Evolutionary conservation across 2,797 vertebrate genomes (phyloP).

Genomic region (Cossypha heuglini): DNA sequence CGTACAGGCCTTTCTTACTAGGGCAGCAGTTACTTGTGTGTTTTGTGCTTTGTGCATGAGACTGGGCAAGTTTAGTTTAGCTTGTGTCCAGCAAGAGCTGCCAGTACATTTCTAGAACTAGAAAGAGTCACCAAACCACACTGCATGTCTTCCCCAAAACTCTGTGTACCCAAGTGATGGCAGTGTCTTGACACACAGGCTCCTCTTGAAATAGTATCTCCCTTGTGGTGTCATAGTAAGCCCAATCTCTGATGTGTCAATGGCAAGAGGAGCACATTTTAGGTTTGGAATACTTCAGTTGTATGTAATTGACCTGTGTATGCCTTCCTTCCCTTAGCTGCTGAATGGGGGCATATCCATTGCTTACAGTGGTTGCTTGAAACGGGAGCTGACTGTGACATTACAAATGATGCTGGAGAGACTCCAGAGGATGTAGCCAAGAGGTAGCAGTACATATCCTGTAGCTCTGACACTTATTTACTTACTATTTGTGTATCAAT

Average conservation of each 20-base stretch:
- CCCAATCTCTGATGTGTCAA: background rate
- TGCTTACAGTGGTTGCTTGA: constrained; percentile 81
- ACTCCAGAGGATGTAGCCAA: constrained; percentile 79
- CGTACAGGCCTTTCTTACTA: background rate
- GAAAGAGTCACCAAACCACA: background rate
- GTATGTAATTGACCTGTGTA: background rate
- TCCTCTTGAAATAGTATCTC: background rate
- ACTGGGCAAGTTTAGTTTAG: background rate
- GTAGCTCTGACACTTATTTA: background rate
- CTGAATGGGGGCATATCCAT: constrained; percentile 75
- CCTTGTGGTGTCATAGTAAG: background rate
- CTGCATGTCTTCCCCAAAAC: background rate
- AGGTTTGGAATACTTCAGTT: background rate
- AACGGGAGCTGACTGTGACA: constrained; percentile 76
- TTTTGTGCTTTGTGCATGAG: rapidly evolving
- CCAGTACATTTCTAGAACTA: background rate
- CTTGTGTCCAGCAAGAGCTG: background rate
- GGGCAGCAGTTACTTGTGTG: background rate
- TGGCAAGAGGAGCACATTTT: background rate
- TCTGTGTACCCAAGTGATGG: background rate
- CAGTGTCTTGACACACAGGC: background rate
- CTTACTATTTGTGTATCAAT: background rate
- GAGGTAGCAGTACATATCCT: constrained; percentile 66
- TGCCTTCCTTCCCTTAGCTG: constrained; percentile 67
- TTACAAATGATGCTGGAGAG: constrained; percentile 76